Evolutionary conservation across 2,888 invertebrate species (phyloP), one percentile per base, ranked within the genome.

Genomic region (Campoplex nolae): DNA sequence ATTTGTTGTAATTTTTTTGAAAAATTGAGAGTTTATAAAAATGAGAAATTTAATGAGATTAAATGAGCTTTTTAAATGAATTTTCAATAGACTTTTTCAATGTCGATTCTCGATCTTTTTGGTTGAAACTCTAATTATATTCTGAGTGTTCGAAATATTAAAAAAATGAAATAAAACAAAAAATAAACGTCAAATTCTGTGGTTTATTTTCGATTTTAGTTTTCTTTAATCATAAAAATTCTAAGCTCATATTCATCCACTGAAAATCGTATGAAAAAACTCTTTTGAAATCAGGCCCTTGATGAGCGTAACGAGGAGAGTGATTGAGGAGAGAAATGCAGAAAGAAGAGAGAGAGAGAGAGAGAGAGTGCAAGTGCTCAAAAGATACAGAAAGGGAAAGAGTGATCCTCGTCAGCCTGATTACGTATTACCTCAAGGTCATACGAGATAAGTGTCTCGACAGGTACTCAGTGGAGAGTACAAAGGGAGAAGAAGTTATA

Each of bases 381-480:
- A 70, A 58, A 74, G 42, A 77, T 78, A 78, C 32, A 45, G 70
- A 85, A 67, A 65, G 54, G 38, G 23, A 73, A 77, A 77, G 67
- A 85, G 82, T 38, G 54, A 75, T 80, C 76, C 71, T 83, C 56
- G 65, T 83, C 71, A 77, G 80, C 79, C 80, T 86, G 76, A 86
- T 86, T 86, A 76, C 70, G 86, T 80, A 83, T 85, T 83, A 86
- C 79, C 65, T 78, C 67, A 83, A 79, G 85, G 83, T 83, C 80
- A 81, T 76, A 80, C 78, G 67, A 78, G 70, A 80, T 77, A 73
- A 83, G 76, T 83, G 77, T 58, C 78, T 51, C 73, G 67, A 74
- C 77, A 75, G 42, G 67, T 32, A 77, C 32, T 51, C 18, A 76
- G 77, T 75, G 13, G 62, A 65, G 51, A 54, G 42, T 16, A 58